Evolutionary conservation across 1,140 invertebrate species (phyloP), one percentile per base, ranked within the genome.

Genomic region (Forficula auricularia): DNA sequence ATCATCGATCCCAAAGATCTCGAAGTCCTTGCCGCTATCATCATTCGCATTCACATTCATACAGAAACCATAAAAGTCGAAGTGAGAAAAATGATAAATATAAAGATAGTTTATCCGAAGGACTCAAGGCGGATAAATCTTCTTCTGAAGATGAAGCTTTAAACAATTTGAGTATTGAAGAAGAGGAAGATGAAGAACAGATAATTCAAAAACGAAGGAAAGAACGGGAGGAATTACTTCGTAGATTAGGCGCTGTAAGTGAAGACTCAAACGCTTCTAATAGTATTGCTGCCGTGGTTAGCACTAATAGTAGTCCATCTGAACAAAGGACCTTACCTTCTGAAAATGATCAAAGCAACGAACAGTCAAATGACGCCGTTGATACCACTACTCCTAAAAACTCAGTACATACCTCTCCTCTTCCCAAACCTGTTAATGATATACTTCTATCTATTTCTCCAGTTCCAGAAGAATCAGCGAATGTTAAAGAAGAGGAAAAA

Each of bases 161-260:
- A 27, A 27, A 4, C 10, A 76, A 84, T 45, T 75, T 87, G 38
- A 81, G 86, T 47, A 75, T 82, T 41, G 76, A 79, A 46, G 82
- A 87, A 35, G 89, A 95, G 46, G 90, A 94, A 61, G 86, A 92
- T 59, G 90, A 94, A 58, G 86, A 95, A 60, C 75, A 78, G 45
- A 88, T 95, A 53, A 96, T 96, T 61, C 84, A 94, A 58, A 74
- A 75, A 54, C 68, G 87, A 51, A 71, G 91, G 47, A 86, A 86
- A 60, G 78, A 90, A 58, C 68, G 91, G 35, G 87, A 94, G 63
- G 84, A 86, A 57, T 64, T 97, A 2, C 57, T 56, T 31, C 46
- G 69, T 71, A 61, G 72, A 53, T 53, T 78, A 38, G 72, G 72
- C 44, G 71, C 65, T 36, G 63, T 60, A n/a, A 72, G 66, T 50